phyloP scores from a whole-genome alignment of 2,113 vertebrate species.

The Oryctolagus cuniculus region DNA sequence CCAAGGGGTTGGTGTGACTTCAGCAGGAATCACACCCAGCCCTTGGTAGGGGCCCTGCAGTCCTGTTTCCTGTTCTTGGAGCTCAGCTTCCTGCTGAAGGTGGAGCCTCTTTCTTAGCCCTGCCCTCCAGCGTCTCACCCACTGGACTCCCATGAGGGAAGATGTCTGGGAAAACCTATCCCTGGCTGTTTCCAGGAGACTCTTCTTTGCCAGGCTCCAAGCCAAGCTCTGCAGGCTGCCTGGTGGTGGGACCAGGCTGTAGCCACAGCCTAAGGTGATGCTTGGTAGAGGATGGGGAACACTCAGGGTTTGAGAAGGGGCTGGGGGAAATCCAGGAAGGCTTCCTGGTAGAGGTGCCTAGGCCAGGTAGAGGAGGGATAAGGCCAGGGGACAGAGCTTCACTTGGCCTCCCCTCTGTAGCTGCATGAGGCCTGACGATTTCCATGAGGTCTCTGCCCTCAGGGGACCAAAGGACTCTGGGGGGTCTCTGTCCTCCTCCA shows the following conservation, averaged over 20 bases:
- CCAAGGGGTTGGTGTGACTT: neutral
- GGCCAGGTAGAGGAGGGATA: neutral
- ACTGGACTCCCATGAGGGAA: neutral
- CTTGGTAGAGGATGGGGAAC: neutral
- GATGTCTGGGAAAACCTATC: neutral
- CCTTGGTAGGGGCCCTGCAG: neutral
- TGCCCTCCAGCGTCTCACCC: neutral
- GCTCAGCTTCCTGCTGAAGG: neutral
- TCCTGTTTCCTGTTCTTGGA: neutral
- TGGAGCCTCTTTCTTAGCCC: neutral
- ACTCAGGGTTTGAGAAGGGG: neutral
- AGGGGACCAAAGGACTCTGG: neutral
- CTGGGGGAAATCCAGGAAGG: neutral
- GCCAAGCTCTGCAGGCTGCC: neutral
- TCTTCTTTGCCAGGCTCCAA: neutral
- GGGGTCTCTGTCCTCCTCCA: conserved; percentile 53
- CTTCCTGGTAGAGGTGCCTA: neutral
- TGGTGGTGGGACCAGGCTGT: neutral
- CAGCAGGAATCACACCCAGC: too few species aligned
- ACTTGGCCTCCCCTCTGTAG: neutral
- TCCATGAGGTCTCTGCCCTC: neutral
- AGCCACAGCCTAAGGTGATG: neutral
- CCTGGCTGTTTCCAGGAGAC: conserved; percentile 1
- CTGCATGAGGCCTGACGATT: neutral
- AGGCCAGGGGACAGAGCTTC: conserved; percentile 20